Percentiles rank a stretch among this genome's conserved stretches.
phyloP scores from a whole-genome alignment of 2,113 vertebrate genomes.

The Salvelinus fontinalis region DNA sequence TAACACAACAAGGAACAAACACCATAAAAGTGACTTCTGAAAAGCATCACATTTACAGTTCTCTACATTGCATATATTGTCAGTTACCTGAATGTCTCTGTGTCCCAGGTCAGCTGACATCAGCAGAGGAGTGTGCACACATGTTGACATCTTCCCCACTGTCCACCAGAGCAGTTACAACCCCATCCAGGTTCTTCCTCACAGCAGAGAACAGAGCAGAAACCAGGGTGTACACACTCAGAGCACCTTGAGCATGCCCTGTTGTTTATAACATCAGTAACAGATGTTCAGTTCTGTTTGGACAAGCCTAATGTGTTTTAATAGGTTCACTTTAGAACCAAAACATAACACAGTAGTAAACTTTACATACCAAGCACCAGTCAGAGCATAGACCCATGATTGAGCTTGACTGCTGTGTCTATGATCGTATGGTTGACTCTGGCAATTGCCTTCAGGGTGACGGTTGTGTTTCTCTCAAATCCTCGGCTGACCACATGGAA shows the following conservation, averaged over 20 bases:
- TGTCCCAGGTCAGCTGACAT: slow-evolving; percentile 72
- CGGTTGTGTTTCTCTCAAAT: slow-evolving; percentile 60
- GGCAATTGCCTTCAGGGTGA: slow-evolving; percentile 58
- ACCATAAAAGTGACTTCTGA: neutral
- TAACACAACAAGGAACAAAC: neutral
- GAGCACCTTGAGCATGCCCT: slow-evolving; percentile 52
- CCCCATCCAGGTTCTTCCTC: slow-evolving; percentile 64
- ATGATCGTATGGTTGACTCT: slow-evolving; percentile 33
- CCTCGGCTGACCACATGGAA: slow-evolving; percentile 67
- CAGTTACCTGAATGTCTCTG: slow-evolving; percentile 63
- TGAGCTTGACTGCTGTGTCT: slow-evolving; percentile 66
- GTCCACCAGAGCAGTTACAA: slow-evolving; percentile 67
- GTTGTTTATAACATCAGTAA: neutral
- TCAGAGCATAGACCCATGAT: slow-evolving; percentile 61
- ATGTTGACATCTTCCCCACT: slow-evolving; percentile 67
- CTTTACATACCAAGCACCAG: slow-evolving; percentile 54
- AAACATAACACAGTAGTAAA: neutral
- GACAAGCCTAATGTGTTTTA: no score
- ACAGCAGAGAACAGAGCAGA: slow-evolving; percentile 77
- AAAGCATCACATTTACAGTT: neutral
- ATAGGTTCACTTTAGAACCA: neutral
- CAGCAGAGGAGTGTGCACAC: slow-evolving; percentile 76
- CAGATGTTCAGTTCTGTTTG: neutral
- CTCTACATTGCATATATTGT: neutral
- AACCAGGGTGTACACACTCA: slow-evolving; percentile 55